Percentiles rank a stretch among this genome's conserved stretches.
phyloP scores from a whole-genome alignment of 2,113 vertebrate genomes.

The Acrocephalus kingi region DNA sequence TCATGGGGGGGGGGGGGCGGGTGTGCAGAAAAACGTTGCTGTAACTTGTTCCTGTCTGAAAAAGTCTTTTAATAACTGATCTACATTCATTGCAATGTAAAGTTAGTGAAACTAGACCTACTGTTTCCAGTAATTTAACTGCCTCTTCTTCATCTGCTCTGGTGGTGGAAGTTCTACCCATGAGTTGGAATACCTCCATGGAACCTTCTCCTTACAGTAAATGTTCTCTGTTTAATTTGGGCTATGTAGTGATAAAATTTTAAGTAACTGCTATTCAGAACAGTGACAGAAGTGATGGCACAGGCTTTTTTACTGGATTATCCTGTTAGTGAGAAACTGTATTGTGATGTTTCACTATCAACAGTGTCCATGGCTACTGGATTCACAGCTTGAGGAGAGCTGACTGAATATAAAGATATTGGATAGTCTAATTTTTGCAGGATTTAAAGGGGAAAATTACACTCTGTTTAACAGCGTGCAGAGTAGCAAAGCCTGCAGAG shows the following conservation, averaged over 20 bases:
- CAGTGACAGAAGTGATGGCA: not conserved
- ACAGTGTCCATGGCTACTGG: not conserved
- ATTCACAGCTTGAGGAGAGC: not conserved
- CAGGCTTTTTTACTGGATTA: not conserved
- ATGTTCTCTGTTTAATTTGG: not conserved
- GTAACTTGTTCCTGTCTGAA: not conserved
- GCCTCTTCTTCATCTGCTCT: not conserved
- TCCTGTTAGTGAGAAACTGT: not conserved
- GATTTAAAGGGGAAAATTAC: not conserved
- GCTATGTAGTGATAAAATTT: not conserved
- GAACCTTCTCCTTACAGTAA: not conserved
- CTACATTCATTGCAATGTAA: not conserved
- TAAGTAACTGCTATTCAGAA: not conserved
- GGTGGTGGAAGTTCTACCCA: not conserved
- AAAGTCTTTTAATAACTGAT: not conserved
- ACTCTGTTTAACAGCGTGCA: not conserved
- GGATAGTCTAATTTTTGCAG: not conserved
- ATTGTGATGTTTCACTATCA: not conserved
- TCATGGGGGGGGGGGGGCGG: rapidly evolving
- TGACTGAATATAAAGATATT: not conserved
- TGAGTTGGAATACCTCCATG: not conserved
- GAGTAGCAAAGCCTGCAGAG: not conserved
- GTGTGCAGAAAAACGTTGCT: not conserved
- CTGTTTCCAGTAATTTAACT: not conserved
- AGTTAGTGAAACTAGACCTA: not conserved